Evolutionary conservation across 2,888 invertebrate genomes (phyloP), one percentile per base, ranked within the genome.

Genomic region (Brassicogethes aeneus): DNA sequence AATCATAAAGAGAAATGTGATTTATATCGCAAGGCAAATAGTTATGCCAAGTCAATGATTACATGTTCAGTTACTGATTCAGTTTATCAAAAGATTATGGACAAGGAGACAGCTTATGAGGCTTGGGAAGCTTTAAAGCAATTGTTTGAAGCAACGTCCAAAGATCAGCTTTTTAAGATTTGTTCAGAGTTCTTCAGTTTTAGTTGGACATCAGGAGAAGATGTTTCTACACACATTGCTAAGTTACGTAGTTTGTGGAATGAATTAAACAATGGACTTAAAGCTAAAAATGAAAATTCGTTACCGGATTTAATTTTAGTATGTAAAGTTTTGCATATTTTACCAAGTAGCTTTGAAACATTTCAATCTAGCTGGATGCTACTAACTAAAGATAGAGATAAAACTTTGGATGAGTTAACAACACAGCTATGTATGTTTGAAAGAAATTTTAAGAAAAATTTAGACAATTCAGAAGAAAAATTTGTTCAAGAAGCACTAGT

Each of bases 51-150:
- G 34, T 55, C 59, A 1, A 57, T 59, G 57, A 59, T 63, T 23
- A 44, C 54, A 16, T 58, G 51, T 46, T 37, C 56, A 37, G 47
- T 61, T 2, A 56, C 53, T 15, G 60, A 60, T 43, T 41, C 46
- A 8, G 55, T 62, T 1, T 55, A 61, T 46, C 55, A 60, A 31
- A 63, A 62, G 41, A 59, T 60, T 17, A 60, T 61, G 59, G 61
- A 60, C 40, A 56, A 52, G 51, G 34, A 57, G 14, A 52, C 57
- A 35, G 59, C 60, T 0, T 40, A 44, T 35, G 56, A 63, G 7
- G 51, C 54, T 16, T 60, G 60, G 56, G 52, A 60, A 41, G 50
- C 51, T 14, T 47, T 56, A 17, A 55, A 53, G 39, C 40, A 42
- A 16, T 39, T 55, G 5, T 60, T 59, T 40, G 53, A 60, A 43